Base-by-base conservation (phyloP, 2,888 invertebrate genomes). In the Philonicus albiceps region DNA sequence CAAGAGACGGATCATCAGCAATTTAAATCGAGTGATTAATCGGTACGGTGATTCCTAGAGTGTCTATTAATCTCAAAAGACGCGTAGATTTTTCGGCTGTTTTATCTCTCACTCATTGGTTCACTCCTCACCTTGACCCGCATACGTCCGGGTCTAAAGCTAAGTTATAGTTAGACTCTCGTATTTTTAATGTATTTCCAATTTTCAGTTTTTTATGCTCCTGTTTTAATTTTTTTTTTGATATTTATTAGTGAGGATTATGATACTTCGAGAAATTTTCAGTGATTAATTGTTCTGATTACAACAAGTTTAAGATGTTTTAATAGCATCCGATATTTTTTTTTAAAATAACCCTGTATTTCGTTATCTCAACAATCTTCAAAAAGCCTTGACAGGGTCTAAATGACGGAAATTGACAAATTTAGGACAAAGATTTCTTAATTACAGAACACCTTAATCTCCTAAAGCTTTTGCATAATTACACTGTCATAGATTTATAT, bases 111-210 rank as follows among this genome's bases (percentile, higher is more conserved):
- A 22, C 22, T 64, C 64, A 64, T 64, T 27, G 27, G 49, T 34
- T n/a, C n/a, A 37, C n/a, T 74, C 34, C 6, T 74, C 74, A 74
- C 74, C 74, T 74, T 74, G 74, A 74, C 74, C 74, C 74, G 74
- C 74, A 34, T 74, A 74, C 74, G 74, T 37, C 74, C 34, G 74
- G 74, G 37, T 34, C 64, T 64, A 27, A 64, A 64, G 27, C 64
- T 64, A 64, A 64, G 64, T 22, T 64, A 19, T 3, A 64, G 22
- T 64, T 64, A 11, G 64, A 64, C 19, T 27, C 22, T 64, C 27
- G 5, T n/a, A 27, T 64, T 64, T 22, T 64, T 64, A 19, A 64
- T 64, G 7, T 64, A 22, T 64, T 64, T 64, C 27, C 64, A 22
- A 49, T 49, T 49, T 49, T 49, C n/a, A 16, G n/a, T 16, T 49